Percentiles rank a stretch among this genome's conserved stretches.
phyloP scores from a whole-genome alignment of 1,140 invertebrate species.

The Drosophila pandora region DNA sequence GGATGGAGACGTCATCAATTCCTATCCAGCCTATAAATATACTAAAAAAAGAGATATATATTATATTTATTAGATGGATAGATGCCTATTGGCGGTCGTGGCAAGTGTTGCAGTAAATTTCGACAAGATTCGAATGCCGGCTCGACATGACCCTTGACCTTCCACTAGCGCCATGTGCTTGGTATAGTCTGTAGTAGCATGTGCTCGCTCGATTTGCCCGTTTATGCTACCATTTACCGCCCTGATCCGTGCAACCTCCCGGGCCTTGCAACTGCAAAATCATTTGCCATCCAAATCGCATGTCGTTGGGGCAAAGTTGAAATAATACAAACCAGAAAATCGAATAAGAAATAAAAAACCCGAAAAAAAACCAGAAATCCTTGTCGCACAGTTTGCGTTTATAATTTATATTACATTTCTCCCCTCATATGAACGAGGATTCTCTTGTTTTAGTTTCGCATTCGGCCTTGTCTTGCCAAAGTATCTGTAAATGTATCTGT shows the following conservation, averaged over 20 bases:
- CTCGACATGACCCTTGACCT: slow-evolving; percentile 78
- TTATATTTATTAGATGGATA: slow-evolving; percentile 13
- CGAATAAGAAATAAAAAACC: neutral
- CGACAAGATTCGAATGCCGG: slow-evolving; percentile 52
- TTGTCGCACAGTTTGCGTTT: slow-evolving; percentile 81
- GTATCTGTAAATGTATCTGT: slow-evolving; percentile 27
- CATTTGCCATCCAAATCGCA: slow-evolving; percentile 74
- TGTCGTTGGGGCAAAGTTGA: slow-evolving; percentile 41
- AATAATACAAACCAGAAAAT: neutral
- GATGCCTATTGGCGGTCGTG: slow-evolving; percentile 41
- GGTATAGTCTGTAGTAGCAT: neutral
- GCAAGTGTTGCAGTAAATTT: slow-evolving; percentile 78
- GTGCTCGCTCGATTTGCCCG: slow-evolving; percentile 42
- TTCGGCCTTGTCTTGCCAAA: slow-evolving; percentile 64
- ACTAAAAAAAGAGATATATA: slow-evolving; percentile 10
- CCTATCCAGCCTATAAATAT: slow-evolving; percentile 43
- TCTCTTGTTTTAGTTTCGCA: slow-evolving; percentile 68
- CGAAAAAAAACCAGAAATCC: slow-evolving; percentile 44
- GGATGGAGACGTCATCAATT: slow-evolving; percentile 57
- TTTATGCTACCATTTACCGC: slow-evolving; percentile 61
- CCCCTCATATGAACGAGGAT: slow-evolving; percentile 30
- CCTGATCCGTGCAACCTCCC: neutral
- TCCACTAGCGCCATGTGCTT: slow-evolving; percentile 63
- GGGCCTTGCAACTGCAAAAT: slow-evolving; percentile 31
- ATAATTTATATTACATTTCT: slow-evolving; percentile 76